Conservation (phyloP, 2,113 vertebrate genomes). For the Cebus imitator region DNA sequence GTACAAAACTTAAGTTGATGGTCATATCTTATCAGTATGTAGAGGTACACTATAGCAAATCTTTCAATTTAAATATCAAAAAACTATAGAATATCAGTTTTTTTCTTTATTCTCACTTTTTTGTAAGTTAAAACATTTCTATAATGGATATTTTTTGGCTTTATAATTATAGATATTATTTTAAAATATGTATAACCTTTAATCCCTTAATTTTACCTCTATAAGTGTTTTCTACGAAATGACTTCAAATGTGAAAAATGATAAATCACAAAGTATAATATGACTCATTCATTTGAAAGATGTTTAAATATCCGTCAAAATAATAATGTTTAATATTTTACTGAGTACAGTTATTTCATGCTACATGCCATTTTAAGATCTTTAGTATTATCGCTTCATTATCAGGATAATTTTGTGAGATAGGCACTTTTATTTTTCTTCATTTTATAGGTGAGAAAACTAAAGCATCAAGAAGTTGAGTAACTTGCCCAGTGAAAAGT, state of each 20-base stretch:
- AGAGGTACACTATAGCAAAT: background rate
- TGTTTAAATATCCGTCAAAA: background rate
- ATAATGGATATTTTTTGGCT: background rate
- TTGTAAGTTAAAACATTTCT: background rate
- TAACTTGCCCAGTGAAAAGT: background rate
- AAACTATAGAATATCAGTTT: background rate
- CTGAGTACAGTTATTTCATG: background rate
- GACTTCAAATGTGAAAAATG: constrained; percentile 12
- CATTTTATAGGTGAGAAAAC: background rate
- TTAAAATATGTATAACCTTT: constrained; percentile 9
- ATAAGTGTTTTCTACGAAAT: constrained; percentile 25
- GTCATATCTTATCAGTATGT: background rate
- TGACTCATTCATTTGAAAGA: background rate
- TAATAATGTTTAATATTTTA: constrained; percentile 26
- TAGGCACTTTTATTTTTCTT: constrained; percentile 30
- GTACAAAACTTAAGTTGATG: background rate
- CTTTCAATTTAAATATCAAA: background rate
- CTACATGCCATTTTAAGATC: background rate
- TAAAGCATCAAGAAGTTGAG: background rate
- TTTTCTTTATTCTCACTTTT: background rate
- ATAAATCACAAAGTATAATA: background rate
- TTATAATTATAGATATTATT: background rate
- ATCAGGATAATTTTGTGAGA: background rate
- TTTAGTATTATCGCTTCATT: background rate
- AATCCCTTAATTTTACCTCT: constrained; percentile 32